Evolutionary conservation across 2,113 vertebrate genomes (phyloP).

Genomic region (Himantopus leucocephalus): DNA sequence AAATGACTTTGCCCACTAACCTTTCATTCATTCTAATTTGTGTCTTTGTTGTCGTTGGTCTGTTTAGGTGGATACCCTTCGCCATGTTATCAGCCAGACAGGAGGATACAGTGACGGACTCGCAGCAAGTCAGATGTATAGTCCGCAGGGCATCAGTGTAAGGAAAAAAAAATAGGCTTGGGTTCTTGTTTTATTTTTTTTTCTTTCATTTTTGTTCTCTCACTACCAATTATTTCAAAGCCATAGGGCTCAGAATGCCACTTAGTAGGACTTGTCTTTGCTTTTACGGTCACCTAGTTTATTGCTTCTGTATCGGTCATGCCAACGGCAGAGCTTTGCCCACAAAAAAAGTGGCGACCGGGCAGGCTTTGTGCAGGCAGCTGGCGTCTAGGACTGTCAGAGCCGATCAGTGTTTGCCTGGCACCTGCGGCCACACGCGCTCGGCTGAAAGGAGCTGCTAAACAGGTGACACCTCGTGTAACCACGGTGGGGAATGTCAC

Average conservation of each 20-base stretch:
- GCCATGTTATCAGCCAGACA: constrained; percentile 99
- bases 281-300: constrained; percentile 84
- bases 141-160: constrained; percentile 99
- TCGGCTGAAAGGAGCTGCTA: constrained; percentile 73
- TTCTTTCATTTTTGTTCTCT: constrained; percentile 55
- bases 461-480: constrained; percentile 85
- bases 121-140: constrained; percentile 99
- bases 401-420: constrained; percentile 77
- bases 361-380: constrained; percentile 76
- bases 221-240: constrained; percentile 90
- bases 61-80: constrained; percentile 99
- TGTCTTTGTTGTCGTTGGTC: constrained; percentile 75
- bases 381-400: constrained; percentile 85
- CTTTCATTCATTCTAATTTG: constrained; percentile 55
- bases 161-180: constrained; percentile 76
- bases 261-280: constrained; percentile 84
- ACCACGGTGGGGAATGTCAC: constrained; percentile 40
- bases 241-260: constrained; percentile 87
- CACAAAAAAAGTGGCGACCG: constrained; percentile 59
- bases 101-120: constrained; percentile 99
- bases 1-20: constrained; percentile 27
- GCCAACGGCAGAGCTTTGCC: constrained; percentile 77
- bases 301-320: constrained; percentile 77
- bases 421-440: constrained; percentile 86
- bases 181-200: constrained; percentile 19